Conservation (phyloP, 2,888 invertebrate genomes). For the Conistra vaccinii region DNA sequence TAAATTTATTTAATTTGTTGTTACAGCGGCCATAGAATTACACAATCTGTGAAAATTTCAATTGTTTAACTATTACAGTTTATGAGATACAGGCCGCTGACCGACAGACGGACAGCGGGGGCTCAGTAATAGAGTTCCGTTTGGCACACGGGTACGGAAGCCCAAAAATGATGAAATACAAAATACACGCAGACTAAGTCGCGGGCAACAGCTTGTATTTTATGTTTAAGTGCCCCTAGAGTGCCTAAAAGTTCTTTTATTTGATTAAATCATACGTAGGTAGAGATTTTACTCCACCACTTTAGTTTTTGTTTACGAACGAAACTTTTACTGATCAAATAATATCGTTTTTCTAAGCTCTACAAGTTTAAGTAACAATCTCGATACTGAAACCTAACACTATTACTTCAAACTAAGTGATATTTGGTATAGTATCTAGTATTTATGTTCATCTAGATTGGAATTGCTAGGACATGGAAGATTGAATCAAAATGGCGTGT, state of each 20-base stretch:
- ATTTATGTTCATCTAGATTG: not conserved
- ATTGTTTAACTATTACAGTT: too few species aligned
- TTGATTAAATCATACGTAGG: not conserved
- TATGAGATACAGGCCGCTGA: too few species aligned
- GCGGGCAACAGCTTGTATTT: not conserved
- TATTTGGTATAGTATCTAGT: conserved; percentile 1
- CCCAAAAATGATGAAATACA: too few species aligned
- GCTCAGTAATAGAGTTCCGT: too few species aligned
- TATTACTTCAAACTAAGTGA: conserved; percentile 14
- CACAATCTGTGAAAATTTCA: too few species aligned
- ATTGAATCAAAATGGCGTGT: conserved; percentile 9
- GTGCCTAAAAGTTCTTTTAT: not conserved
- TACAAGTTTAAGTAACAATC: not conserved
- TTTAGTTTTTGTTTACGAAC: not conserved
- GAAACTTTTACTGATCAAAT: not conserved
- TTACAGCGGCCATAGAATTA: too few species aligned
- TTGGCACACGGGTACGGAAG: too few species aligned
- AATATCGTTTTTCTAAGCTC: not conserved
- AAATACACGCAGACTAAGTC: not conserved
- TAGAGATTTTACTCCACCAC: not conserved
- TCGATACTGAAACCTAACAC: not conserved
- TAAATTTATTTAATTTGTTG: too few species aligned
- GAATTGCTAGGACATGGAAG: not conserved
- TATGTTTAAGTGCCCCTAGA: not conserved
- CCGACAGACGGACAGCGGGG: too few species aligned